Evolutionary conservation across 2,888 invertebrate species (phyloP).

Genomic region (Biston betularia): DNA sequence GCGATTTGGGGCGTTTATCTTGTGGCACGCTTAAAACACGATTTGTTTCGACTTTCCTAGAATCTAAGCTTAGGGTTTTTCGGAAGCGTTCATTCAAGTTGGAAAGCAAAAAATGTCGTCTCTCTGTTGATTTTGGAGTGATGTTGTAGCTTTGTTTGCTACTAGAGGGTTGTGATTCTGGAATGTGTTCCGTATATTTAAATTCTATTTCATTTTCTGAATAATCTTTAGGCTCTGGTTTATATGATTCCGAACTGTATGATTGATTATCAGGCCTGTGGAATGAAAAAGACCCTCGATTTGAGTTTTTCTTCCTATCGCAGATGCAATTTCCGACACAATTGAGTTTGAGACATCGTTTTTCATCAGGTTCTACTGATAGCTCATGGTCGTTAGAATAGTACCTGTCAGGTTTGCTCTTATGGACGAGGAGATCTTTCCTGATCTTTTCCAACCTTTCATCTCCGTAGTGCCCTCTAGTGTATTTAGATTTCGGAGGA

Average conservation of each 20-base stretch:
- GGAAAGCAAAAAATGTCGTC: conserved; percentile 74
- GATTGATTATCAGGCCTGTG: conserved; percentile 74
- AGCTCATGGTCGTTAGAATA: conserved; percentile 75
- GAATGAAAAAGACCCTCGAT: conserved; percentile 79
- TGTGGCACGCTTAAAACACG: conserved; percentile 70
- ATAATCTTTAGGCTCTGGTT: conserved; percentile 63
- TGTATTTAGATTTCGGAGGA: conserved; percentile 79
- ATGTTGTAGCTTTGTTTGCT: conserved; percentile 80
- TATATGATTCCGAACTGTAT: conserved; percentile 68
- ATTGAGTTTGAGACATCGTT: conserved; percentile 67
- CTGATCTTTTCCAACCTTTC: conserved; percentile 79
- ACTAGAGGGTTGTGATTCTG: conserved; percentile 74
- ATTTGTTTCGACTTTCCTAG: conserved; percentile 77
- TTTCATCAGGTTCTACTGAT: conserved; percentile 69
- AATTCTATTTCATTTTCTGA: conserved; percentile 81
- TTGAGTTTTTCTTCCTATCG: conserved; percentile 72
- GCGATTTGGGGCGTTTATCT: conserved; percentile 77
- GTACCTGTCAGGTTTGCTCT: conserved; percentile 76
- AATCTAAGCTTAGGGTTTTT: conserved; percentile 82
- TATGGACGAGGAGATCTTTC: conserved; percentile 77
- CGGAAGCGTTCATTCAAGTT: conserved; percentile 81
- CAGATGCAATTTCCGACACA: conserved; percentile 78
- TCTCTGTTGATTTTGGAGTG: conserved; percentile 79
- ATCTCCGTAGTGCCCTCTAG: conserved; percentile 77
- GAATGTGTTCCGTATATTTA: conserved; percentile 80